Conservation (phyloP, 2,888 invertebrate genomes). For the Phania funesta region DNA sequence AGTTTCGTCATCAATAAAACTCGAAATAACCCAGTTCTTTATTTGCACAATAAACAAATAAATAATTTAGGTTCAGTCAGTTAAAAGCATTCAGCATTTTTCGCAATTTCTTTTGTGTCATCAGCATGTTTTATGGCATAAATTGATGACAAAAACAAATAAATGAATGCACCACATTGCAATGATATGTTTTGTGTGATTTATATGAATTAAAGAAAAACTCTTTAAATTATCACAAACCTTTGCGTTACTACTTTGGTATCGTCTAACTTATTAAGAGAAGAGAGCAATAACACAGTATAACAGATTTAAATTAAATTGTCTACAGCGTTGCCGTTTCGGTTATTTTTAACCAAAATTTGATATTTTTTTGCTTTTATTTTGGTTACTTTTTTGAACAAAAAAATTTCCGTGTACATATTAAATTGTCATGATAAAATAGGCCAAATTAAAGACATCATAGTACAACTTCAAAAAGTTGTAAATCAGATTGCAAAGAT, state of each 20-base stretch:
- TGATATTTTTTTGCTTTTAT: too few species aligned
- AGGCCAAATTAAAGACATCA: too few species aligned
- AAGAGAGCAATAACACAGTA: conserved; percentile 7
- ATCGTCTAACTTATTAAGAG: neutral
- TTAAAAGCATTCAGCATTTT: neutral
- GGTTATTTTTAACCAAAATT: too few species aligned
- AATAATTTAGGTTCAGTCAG: neutral
- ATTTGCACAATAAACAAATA: neutral
- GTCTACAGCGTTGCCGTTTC: too few species aligned
- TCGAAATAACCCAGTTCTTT: neutral
- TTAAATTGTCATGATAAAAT: too few species aligned
- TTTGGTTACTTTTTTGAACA: too few species aligned
- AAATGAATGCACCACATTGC: neutral
- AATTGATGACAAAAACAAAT: conserved; percentile 12
- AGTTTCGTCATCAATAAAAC: too few species aligned
- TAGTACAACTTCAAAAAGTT: too few species aligned
- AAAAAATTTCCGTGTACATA: too few species aligned
- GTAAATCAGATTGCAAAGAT: too few species aligned
- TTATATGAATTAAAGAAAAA: conserved; percentile 22
- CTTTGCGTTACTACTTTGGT: neutral
- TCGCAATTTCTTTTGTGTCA: conserved; percentile 1
- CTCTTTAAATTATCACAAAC: conserved; percentile 42
- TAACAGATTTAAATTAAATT: conserved; percentile 22
- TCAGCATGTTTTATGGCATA: conserved; percentile 6
- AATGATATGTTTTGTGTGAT: conserved; percentile 16